Conservation (phyloP, 2,888 invertebrate genomes). For the Crematogaster levior region DNA sequence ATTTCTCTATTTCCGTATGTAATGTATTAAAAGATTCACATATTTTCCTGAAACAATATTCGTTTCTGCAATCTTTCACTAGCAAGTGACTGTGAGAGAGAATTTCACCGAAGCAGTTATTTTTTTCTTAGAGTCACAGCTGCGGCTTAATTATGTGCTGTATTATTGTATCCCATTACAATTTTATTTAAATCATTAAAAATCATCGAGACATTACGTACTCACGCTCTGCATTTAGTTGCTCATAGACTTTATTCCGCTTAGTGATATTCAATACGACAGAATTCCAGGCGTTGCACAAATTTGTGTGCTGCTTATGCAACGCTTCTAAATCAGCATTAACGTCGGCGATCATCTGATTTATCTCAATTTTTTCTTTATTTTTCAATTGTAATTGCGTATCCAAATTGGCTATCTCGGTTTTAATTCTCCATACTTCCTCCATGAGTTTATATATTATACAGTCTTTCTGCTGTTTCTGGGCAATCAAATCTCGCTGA, state of each 20-base stretch:
- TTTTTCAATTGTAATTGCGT: slow-evolving; percentile 90
- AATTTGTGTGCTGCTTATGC: slow-evolving; percentile 89
- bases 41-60: slow-evolving; percentile 86
- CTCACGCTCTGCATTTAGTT: slow-evolving; percentile 88
- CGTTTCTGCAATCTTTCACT: not conserved
- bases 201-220: slow-evolving; percentile 79
- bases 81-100: not conserved
- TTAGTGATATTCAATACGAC: slow-evolving; percentile 90
- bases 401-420: slow-evolving; percentile 88
- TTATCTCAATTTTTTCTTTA: slow-evolving; percentile 88
- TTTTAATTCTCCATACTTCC: slow-evolving; percentile 91
- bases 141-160: not conserved
- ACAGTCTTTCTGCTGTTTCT: slow-evolving; percentile 87
- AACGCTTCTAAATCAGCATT: slow-evolving; percentile 91
- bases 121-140: not conserved
- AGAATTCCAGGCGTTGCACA: slow-evolving; percentile 91
- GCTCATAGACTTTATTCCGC: slow-evolving; percentile 89
- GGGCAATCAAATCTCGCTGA: slow-evolving; percentile 82
- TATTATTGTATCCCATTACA: not conserved
- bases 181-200: slow-evolving; percentile 25
- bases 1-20: slow-evolving; percentile 88
- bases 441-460: slow-evolving; percentile 89
- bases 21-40: slow-evolving; percentile 88
- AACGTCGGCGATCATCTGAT: slow-evolving; percentile 89
- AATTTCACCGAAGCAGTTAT: not conserved